Base-by-base conservation (phyloP, 2,888 invertebrate genomes). In the Eristalis intricaria region DNA sequence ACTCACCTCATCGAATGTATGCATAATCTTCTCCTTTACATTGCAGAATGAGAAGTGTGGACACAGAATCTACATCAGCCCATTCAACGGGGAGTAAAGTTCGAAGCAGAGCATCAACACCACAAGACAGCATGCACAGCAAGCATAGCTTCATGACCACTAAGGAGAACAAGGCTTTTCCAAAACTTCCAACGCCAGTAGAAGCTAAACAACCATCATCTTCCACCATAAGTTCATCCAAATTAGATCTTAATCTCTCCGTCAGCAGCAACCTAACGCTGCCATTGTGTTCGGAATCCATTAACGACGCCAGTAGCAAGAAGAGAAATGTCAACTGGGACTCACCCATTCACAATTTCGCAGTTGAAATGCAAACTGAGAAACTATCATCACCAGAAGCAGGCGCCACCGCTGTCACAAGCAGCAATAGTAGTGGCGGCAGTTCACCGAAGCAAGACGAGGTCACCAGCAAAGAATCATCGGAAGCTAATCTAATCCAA, bases 291-390 rank as follows among this genome's bases (percentile, higher is more conserved):
- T 64, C 69, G n/a, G 63, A 63, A 23, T 35, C 80, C 69, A 71
- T 56, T 43, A 76, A 61, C 58, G 76, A 76, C 10, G 19, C 50
- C 19, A 73, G 29, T 43, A 77, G 40, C 69, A 92, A 91, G 85
- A 93, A 93, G 81, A 91, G 93, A 2, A 93, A 92, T 86, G 93
- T 93, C 15, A 92, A 93, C 88, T 93, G 93, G 93, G 91, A 93
- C 50, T 92, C 91, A 7, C 92, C 93, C 13, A 91, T 93, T 56
- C 91, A 93, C 65, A 92, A 92, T 74, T 92, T 90, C 79, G 92
- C 91, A 40, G 87, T 75, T 11, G 89, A 89, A 85, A 89, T 90
- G n/a, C 90, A 90, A 35, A 90, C 92, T 56, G 91, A 91, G 78
- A 91, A 91, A 7, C 89, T 90, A 66, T 91, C 90, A n/a, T 90